These are phyloP conservation scores for Epinephelus lanceolatus DNA, from an alignment of 2,113 vertebrate species.

Conservation along the genomic window DNA sequence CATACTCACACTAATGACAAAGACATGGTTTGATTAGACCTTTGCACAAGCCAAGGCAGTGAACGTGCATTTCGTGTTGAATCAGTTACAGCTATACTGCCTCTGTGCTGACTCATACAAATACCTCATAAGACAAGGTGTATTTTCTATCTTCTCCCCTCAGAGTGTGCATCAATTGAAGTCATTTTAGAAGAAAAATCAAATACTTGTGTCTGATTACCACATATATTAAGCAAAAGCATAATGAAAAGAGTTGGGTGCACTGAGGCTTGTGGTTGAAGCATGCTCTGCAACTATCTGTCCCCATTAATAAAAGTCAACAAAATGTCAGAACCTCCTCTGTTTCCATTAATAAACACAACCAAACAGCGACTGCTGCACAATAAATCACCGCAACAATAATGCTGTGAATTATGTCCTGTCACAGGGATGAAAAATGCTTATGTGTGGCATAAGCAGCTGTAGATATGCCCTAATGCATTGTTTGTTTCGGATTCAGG, in stretches of 20 bases:
- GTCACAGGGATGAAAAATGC: slow-evolving; percentile 30
- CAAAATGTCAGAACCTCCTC: slow-evolving; percentile 19
- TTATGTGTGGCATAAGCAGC: background rate
- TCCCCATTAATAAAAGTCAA: slow-evolving; percentile 27
- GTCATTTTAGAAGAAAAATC: background rate
- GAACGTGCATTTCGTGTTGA: background rate
- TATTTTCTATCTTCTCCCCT: background rate
- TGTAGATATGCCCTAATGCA: background rate
- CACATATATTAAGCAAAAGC: background rate
- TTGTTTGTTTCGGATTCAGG: background rate
- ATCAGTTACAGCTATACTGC: background rate
- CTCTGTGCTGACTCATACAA: background rate
- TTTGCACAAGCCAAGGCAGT: background rate
- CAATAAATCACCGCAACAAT: slow-evolving; percentile 34
- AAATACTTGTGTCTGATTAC: background rate
- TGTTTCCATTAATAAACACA: slow-evolving; percentile 17
- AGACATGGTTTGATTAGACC: background rate
- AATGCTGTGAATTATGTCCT: background rate
- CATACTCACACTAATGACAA: background rate
- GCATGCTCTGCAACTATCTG: background rate
- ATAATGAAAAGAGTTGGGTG: background rate
- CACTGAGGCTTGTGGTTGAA: slow-evolving; percentile 2
- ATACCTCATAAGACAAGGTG: background rate
- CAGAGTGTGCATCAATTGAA: background rate
- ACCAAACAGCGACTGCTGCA: slow-evolving; percentile 10